phyloP scores from a whole-genome alignment of 2,888 invertebrate genomes.

The Plagodis pulveraria region DNA sequence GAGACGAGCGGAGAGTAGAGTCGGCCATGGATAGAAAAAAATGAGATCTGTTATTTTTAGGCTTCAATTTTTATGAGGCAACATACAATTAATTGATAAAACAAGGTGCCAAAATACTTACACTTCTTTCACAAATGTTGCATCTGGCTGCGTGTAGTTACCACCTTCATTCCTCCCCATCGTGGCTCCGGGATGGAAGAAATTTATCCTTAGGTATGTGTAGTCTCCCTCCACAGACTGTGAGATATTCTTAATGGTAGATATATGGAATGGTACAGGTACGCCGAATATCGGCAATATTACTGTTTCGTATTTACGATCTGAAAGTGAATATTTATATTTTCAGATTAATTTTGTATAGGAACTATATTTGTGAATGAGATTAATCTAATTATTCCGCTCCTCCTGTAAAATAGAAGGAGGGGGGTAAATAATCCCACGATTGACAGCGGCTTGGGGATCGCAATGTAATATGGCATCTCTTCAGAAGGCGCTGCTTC shows the following conservation, averaged over 20 bases:
- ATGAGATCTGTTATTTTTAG: no score
- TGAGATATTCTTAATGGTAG: slow-evolving; percentile 99
- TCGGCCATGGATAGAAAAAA: no score
- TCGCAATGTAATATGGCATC: no score
- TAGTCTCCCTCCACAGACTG: slow-evolving; percentile 99
- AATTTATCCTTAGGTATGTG: slow-evolving; percentile 98
- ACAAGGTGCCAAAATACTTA: slow-evolving; percentile 75
- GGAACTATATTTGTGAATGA: no score
- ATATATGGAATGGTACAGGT: slow-evolving; percentile 99
- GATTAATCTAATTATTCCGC: no score
- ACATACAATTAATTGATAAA: no score
- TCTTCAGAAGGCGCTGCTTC: no score
- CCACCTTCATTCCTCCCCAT: slow-evolving; percentile 97
- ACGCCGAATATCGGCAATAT: slow-evolving; percentile 98
- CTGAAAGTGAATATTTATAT: slow-evolving; percentile 72
- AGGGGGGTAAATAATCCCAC: no score
- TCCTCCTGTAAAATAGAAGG: no score
- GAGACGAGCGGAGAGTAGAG: no score
- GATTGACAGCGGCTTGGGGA: no score
- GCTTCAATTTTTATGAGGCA: no score
- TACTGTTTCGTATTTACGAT: slow-evolving; percentile 99
- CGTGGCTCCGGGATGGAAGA: slow-evolving; percentile 98
- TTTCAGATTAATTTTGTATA: not conserved
- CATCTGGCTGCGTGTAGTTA: slow-evolving; percentile 96
- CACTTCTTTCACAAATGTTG: slow-evolving; percentile 99